phyloP scores from a whole-genome alignment of 2,113 vertebrate species.

The Stigmatopora argus region DNA sequence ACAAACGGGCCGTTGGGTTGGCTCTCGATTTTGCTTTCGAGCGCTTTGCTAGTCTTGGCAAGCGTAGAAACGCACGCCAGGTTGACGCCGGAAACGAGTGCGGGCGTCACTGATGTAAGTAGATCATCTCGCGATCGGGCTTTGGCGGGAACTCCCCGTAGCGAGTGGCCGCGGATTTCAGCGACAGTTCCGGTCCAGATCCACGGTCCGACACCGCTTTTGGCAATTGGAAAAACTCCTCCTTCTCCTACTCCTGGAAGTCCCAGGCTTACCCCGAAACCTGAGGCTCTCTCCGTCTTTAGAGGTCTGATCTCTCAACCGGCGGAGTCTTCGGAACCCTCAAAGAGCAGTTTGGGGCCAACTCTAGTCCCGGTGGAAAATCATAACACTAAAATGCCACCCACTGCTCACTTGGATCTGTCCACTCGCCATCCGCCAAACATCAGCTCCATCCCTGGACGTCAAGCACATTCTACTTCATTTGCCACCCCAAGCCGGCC shows the following conservation, averaged over 20 bases:
- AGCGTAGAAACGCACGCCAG: background rate
- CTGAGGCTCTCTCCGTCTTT: background rate
- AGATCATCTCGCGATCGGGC: background rate
- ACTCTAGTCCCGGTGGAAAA: background rate
- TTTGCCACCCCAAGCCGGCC: background rate
- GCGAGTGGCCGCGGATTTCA: background rate
- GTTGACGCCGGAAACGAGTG: background rate
- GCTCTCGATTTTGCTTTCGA: background rate
- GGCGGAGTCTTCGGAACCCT: background rate
- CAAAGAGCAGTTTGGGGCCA: background rate
- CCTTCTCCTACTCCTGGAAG: background rate
- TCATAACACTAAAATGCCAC: background rate
- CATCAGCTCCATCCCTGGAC: background rate
- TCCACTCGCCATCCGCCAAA: background rate
- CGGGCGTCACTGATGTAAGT: background rate
- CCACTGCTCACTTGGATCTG: background rate
- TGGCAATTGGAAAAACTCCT: background rate
- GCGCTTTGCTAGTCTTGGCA: background rate
- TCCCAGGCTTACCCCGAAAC: background rate
- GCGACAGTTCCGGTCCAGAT: background rate
- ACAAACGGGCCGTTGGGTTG: background rate
- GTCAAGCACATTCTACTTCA: background rate
- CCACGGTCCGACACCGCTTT: background rate
- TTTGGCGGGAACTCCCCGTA: background rate
- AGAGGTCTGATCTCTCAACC: background rate